Evolutionary conservation across 2,888 invertebrate genomes (phyloP), one percentile per base, ranked within the genome.

Genomic region (Hemaris fuciformis): DNA sequence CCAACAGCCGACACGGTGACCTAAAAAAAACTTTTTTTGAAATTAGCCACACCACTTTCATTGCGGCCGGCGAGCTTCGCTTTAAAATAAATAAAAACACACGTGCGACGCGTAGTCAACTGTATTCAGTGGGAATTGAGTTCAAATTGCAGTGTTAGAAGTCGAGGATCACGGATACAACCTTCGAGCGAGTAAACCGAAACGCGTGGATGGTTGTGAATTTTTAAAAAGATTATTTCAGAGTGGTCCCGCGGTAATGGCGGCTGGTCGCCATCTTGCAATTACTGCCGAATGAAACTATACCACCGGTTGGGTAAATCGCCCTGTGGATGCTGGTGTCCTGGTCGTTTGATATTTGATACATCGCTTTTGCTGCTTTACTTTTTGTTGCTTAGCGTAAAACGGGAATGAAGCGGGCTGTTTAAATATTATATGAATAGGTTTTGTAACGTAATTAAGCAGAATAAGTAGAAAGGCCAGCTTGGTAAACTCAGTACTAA

Each of bases 221-320:
- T 90, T 87, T 88, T 89, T 87, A 83, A 89, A 88, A 83, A 85
- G 85, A 88, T 88, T 88, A 88, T 89, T 88, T 84, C 80, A 75
- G 81, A 81, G 81, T 79, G 81, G 74, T 69, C 73, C 76, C 70
- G 67, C 70, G 70, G 80, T 85, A 86, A 87, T 84, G 81, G 82
- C 82, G 82, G 74, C 77, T 62, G 66, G 75, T 72, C 69, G 80
- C 75, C 76, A 75, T 77, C 76, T 71, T 77, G 81, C 81, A 83
- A 84, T 87, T 84, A 83, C 80, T 60, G 65, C 48, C 43, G 43
- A 46, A 46, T 45, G 34, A 46, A 61, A 46, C 61, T 61, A 61
- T 61, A 57, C 34, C 57, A 57, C 34, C 8, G 45, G 34, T 38
- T 15, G 23, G 20, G 13, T 38, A n/a, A n/a, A 38, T 38, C 38